Conservation (phyloP, 2,888 invertebrate species). For the Drosophila barbarae region DNA sequence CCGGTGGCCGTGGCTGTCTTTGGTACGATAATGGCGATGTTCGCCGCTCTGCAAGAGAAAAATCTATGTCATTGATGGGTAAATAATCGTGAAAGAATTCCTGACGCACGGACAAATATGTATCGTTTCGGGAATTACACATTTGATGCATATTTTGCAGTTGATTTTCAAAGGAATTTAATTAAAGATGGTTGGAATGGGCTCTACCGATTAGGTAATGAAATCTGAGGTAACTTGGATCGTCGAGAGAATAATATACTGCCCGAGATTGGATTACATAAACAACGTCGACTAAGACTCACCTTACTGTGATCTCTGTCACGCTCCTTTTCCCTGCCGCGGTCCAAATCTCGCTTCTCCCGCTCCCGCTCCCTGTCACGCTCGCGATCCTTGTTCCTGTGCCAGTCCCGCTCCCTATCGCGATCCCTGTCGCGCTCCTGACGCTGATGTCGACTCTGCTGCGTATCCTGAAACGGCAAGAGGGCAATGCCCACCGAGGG, state of each 20-base stretch:
- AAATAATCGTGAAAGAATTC: not conserved
- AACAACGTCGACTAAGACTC: not conserved
- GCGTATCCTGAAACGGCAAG: slow-evolving; percentile 23
- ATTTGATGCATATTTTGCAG: not conserved
- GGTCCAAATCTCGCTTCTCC: slow-evolving; percentile 33
- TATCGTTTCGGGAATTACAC: not conserved
- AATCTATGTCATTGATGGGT: not conserved
- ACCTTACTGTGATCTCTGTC: slow-evolving; percentile 59
- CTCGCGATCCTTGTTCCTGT: slow-evolving; percentile 37
- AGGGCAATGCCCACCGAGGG: slow-evolving; percentile 7
- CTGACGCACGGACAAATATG: not conserved
- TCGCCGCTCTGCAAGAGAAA: slow-evolving; percentile 50
- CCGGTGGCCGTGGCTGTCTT: slow-evolving; percentile 46
- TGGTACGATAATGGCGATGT: slow-evolving; percentile 63
- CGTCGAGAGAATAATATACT: not conserved
- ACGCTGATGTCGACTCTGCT: slow-evolving; percentile 22
- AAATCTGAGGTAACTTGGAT: not conserved
- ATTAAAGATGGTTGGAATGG: not conserved
- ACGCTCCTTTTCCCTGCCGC: slow-evolving; percentile 27
- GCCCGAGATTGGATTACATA: not conserved
- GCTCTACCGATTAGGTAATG: not conserved
- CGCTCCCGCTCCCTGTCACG: slow-evolving; percentile 19
- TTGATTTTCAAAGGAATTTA: not conserved
- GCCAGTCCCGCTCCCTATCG: slow-evolving; percentile 20
- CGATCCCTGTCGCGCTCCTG: slow-evolving; percentile 37